These are phyloP conservation scores for Leptinotarsa rubiginosa DNA, from an alignment of 2,888 invertebrate species.

Conservation along the genomic window DNA sequence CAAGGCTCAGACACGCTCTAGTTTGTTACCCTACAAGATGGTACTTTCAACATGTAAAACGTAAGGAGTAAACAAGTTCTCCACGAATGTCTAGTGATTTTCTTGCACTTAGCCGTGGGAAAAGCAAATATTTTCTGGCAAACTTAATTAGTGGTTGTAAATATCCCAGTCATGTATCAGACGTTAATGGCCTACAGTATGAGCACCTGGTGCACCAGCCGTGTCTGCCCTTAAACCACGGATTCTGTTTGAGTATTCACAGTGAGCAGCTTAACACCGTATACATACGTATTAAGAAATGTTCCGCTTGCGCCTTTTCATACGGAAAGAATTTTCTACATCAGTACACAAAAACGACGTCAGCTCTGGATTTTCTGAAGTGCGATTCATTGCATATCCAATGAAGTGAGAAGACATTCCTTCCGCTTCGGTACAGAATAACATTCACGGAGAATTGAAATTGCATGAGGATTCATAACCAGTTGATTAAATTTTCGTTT, in stretches of 20 bases:
- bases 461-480: too few relatives aligned
- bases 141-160: slow-evolving; percentile 39
- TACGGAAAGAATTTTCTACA: background rate
- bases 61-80: background rate
- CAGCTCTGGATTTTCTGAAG: background rate
- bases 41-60: background rate
- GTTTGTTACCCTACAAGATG: background rate
- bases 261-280: slow-evolving; percentile 26
- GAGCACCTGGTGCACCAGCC: slow-evolving; percentile 36
- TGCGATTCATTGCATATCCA: background rate
- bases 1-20: background rate
- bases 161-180: slow-evolving; percentile 37
- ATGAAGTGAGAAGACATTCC: background rate
- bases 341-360: background rate
- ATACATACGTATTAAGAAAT: slow-evolving; percentile 27
- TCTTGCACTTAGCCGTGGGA: slow-evolving; percentile 16
- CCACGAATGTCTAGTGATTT: slow-evolving; percentile 9
- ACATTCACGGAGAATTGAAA: too few relatives aligned
- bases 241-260: slow-evolving; percentile 30
- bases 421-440: too few relatives aligned
- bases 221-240: slow-evolving; percentile 27
- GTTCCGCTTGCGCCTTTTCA: slow-evolving; percentile 2
- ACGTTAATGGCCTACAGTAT: slow-evolving; percentile 33
- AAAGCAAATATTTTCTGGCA: slow-evolving; percentile 35
- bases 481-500: too few relatives aligned